phyloP scores from a whole-genome alignment of 2,113 vertebrate genomes.

The Paradisaea rubra region DNA sequence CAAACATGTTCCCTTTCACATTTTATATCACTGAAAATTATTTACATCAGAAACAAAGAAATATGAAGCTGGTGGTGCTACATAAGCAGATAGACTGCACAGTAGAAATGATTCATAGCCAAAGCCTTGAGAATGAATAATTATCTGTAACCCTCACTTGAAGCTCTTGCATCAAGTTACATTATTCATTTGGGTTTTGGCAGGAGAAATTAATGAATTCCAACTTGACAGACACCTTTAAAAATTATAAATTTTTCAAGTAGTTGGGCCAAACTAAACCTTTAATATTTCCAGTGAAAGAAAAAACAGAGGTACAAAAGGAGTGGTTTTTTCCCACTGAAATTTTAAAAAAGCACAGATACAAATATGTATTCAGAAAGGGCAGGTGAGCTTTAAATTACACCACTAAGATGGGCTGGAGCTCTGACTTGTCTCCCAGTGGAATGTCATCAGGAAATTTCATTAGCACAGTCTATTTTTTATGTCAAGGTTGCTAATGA shows the following conservation, averaged over 20 bases:
- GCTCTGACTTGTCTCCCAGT: not conserved
- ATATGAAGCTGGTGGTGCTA: not conserved
- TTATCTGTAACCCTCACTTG: not conserved
- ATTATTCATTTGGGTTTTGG: conserved; percentile 16
- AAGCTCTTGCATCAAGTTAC: not conserved
- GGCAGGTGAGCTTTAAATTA: not conserved
- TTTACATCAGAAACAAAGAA: conserved; percentile 16
- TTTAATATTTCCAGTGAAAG: not conserved
- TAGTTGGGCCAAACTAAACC: not conserved
- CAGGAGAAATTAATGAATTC: conserved; percentile 9
- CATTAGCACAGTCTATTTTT: not conserved
- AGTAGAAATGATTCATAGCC: conserved; percentile 15
- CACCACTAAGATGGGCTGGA: not conserved
- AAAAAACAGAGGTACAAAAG: not conserved
- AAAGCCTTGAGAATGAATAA: conserved; percentile 17
- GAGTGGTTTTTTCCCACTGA: not conserved
- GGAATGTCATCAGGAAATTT: conserved; percentile 7
- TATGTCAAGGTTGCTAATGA: not conserved
- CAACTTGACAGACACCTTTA: not conserved
- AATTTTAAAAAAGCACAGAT: not conserved
- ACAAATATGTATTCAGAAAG: not conserved
- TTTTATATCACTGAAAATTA: not conserved
- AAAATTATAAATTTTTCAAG: not conserved
- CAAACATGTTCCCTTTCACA: not conserved
- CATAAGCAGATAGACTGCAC: not conserved